Percentiles rank a stretch among this genome's conserved stretches.
Evolutionary conservation across 2,113 vertebrate species (phyloP).

Genomic region (Donacobius atricapilla): DNA sequence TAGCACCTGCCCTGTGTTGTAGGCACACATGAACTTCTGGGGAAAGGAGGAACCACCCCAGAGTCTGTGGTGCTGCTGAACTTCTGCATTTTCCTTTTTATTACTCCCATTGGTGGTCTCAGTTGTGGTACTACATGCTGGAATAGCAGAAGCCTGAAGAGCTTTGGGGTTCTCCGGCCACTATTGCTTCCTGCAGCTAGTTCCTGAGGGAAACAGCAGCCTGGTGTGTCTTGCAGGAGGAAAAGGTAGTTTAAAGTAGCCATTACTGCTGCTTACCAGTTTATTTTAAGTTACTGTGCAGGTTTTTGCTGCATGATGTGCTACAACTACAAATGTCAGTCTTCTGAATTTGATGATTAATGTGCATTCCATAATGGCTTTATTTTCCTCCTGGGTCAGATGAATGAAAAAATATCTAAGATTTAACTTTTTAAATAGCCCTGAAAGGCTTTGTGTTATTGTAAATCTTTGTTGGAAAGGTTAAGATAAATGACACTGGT

Average conservation of each 20-base stretch:
- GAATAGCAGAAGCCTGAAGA: background rate
- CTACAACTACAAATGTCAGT: background rate
- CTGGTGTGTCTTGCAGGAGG: background rate
- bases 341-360: background rate
- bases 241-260: background rate
- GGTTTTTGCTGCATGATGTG: background rate
- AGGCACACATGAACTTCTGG: background rate
- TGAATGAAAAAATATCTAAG: background rate
- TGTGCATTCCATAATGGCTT: background rate
- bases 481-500: background rate
- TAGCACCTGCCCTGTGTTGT: background rate
- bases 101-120: background rate
- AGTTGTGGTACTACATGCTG: accelerated
- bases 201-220: background rate
- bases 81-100: background rate
- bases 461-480: background rate
- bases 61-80: background rate
- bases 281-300: background rate
- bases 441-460: background rate
- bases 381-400: background rate
- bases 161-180: background rate
- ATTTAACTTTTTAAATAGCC: background rate
- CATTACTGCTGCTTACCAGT: background rate
- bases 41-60: background rate
- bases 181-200: background rate